Conservation (phyloP, 1,140 invertebrate genomes). For the Halictus rubicundus region DNA sequence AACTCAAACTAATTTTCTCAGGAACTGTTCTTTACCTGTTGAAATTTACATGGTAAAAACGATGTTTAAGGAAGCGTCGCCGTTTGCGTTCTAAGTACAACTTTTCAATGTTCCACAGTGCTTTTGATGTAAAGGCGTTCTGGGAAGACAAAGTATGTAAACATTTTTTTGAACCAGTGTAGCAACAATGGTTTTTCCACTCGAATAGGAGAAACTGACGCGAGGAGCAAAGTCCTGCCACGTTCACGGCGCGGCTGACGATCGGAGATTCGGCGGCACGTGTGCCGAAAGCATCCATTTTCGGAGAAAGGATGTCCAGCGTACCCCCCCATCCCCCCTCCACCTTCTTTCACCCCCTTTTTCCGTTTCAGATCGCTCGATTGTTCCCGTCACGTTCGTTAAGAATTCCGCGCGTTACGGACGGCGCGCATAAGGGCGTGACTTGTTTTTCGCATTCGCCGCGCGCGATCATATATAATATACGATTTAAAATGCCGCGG, state of each 20-base stretch:
- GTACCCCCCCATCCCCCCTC: neutral
- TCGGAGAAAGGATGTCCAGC: neutral
- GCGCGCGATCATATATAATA: conserved; percentile 36
- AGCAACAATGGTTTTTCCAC: too few species aligned
- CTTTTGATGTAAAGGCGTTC: too few species aligned
- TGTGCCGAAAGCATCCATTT: conserved; percentile 1
- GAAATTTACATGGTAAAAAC: too few species aligned
- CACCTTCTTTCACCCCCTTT: neutral
- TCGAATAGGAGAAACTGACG: neutral
- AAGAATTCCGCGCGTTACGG: conserved; percentile 32
- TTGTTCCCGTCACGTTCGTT: conserved; percentile 61
- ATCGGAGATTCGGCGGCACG: neutral
- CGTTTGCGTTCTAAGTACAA: too few species aligned
- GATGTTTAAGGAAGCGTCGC: too few species aligned
- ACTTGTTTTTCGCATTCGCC: conserved; percentile 40
- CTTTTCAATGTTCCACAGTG: too few species aligned
- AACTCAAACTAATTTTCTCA: too few species aligned
- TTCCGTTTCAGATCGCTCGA: conserved; percentile 39
- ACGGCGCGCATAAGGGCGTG: conserved; percentile 26
- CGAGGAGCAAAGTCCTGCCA: neutral
- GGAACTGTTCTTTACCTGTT: too few species aligned
- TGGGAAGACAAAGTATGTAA: too few species aligned
- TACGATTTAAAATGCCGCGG: conserved; percentile 44
- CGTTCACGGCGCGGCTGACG: neutral
- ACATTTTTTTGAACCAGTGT: too few species aligned